These are phyloP conservation scores for Protomyctophum bolini DNA, from an alignment of 2,113 vertebrate species.

Conservation along the genomic window DNA sequence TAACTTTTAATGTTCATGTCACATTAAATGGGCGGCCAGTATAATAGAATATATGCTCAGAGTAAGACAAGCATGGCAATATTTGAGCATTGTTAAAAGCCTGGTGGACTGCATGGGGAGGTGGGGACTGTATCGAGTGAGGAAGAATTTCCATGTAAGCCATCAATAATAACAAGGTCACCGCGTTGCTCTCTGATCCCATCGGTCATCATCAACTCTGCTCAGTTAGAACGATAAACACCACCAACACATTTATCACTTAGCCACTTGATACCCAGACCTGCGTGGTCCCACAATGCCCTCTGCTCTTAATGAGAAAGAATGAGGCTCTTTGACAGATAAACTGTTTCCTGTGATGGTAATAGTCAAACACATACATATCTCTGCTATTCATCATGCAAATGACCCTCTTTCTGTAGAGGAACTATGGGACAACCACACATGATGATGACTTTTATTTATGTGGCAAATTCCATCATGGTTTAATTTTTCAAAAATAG, in stretches of 20 bases:
- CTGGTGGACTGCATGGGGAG: too few species aligned
- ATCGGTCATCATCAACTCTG: constrained; percentile 61
- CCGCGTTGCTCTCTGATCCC: constrained; percentile 41
- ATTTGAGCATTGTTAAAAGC: too few species aligned
- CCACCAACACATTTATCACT: constrained; percentile 67
- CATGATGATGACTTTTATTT: neutral
- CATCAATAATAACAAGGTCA: constrained; percentile 66
- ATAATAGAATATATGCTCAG: too few species aligned
- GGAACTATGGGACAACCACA: constrained; percentile 5
- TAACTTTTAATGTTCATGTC: too few species aligned
- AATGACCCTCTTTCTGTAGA: constrained; percentile 4
- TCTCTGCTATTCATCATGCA: constrained; percentile 22
- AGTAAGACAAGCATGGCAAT: too few species aligned
- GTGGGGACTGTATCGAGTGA: neutral
- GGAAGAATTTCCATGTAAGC: constrained; percentile 23
- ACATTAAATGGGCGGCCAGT: too few species aligned
- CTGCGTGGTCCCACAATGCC: constrained; percentile 30
- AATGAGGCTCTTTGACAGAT: constrained; percentile 53
- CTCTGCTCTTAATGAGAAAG: constrained; percentile 58
- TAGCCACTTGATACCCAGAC: constrained; percentile 47
- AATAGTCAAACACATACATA: constrained; percentile 13
- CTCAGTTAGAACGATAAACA: constrained; percentile 54
- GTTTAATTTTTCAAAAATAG: too few species aligned
- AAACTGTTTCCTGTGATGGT: constrained; percentile 31
- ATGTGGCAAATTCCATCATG: neutral